phyloP scores from a whole-genome alignment of 2,113 vertebrate genomes.

The Crotalus helleri region DNA sequence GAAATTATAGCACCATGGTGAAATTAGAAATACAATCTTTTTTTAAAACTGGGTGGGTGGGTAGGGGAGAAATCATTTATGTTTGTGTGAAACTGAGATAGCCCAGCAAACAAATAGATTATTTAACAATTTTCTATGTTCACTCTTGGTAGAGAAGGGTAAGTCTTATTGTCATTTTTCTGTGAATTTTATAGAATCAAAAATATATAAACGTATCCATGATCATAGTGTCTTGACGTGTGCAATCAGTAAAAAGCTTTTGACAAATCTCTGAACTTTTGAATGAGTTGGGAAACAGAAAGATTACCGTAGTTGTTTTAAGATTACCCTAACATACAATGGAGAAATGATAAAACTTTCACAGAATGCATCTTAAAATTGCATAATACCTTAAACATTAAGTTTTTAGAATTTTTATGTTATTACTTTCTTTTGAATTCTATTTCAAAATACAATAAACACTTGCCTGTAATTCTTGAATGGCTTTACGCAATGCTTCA shows the following conservation, averaged over 20 bases:
- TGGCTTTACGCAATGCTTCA: slow-evolving; percentile 87
- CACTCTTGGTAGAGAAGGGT: background rate
- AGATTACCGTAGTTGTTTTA: background rate
- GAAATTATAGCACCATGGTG: background rate
- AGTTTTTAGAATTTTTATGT: background rate
- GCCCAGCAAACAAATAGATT: background rate
- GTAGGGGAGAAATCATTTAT: background rate
- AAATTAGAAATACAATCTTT: background rate
- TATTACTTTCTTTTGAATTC: slow-evolving; percentile 6
- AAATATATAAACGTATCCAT: background rate
- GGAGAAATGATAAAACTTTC: background rate
- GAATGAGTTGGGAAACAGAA: background rate
- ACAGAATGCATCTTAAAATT: background rate
- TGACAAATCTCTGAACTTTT: background rate
- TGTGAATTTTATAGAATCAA: background rate
- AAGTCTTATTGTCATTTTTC: background rate
- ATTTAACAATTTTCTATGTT: background rate
- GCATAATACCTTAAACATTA: background rate
- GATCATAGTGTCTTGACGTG: background rate
- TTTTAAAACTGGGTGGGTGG: background rate
- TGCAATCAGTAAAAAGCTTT: background rate
- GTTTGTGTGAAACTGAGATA: background rate
- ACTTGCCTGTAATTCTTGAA: slow-evolving; percentile 90
- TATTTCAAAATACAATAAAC: slow-evolving; percentile 16
- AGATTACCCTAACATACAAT: background rate